These are phyloP conservation scores for Eilema depressum DNA, from an alignment of 2,888 invertebrate genomes.

Conservation along the genomic window DNA sequence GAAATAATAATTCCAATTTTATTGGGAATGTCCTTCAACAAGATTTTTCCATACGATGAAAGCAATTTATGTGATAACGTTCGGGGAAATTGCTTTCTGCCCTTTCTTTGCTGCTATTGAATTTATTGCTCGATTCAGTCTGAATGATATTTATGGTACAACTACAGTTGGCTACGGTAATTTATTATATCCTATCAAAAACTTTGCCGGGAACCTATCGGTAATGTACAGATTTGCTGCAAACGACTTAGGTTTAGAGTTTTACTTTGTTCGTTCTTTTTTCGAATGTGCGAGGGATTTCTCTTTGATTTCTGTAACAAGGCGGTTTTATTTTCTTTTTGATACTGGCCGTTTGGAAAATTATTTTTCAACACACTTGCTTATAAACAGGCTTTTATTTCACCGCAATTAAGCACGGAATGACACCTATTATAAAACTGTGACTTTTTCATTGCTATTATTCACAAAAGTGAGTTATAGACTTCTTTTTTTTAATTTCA, in stretches of 20 bases:
- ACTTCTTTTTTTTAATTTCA: too few relatives aligned
- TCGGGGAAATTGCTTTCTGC: conserved; percentile 80
- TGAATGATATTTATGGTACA: conserved; percentile 77
- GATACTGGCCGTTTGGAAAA: too few relatives aligned
- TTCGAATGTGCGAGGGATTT: not conserved
- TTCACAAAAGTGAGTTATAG: too few relatives aligned
- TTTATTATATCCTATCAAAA: conserved; percentile 56
- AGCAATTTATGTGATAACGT: conserved; percentile 84
- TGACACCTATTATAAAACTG: too few relatives aligned
- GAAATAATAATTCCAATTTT: conserved; percentile 69
- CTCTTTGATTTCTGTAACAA: not conserved
- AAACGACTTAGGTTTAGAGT: conserved; percentile 29
- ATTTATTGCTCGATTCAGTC: conserved; percentile 79
- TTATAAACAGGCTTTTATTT: too few relatives aligned
- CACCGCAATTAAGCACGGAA: too few relatives aligned
- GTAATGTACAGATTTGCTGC: conserved; percentile 24
- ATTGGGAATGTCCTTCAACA: conserved; percentile 76
- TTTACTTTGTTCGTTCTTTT: conserved; percentile 5
- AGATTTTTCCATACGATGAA: conserved; percentile 82
- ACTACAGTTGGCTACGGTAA: conserved; percentile 55
- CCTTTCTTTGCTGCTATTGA: conserved; percentile 75
- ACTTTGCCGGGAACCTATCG: conserved; percentile 34
- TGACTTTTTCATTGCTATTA: too few relatives aligned
- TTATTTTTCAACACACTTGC: too few relatives aligned
- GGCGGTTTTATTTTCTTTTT: not conserved